Evolutionary conservation across 1,140 invertebrate genomes (phyloP).

Genomic region (Radopholus similis): DNA sequence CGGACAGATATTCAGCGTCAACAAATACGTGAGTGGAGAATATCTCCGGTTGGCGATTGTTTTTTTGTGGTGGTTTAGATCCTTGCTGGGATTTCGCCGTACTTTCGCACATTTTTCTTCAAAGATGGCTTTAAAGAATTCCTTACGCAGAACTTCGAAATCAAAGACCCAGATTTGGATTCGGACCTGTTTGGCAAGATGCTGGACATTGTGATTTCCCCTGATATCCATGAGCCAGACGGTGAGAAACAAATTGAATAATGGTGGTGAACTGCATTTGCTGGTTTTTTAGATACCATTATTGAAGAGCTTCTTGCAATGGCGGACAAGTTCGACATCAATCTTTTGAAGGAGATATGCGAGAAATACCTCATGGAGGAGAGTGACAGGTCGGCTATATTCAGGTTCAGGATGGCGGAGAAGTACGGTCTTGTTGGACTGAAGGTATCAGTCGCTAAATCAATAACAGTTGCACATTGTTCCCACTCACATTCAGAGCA

Average conservation of each 20-base stretch:
- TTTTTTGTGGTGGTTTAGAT: background rate
- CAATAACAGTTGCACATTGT: background rate
- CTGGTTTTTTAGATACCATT: background rate
- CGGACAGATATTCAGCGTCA: background rate
- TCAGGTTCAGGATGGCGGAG: background rate
- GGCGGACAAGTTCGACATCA: background rate
- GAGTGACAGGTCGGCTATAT: background rate
- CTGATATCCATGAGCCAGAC: background rate
- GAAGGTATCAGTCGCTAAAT: background rate
- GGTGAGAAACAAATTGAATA: background rate
- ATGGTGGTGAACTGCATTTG: background rate
- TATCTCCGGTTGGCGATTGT: background rate
- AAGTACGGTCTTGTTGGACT: background rate
- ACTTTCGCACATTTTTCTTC: background rate
- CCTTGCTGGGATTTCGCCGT: background rate
- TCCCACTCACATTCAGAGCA: background rate
- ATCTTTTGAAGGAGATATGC: background rate
- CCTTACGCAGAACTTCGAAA: background rate
- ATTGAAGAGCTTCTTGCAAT: background rate
- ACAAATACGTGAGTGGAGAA: background rate
- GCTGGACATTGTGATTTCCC: background rate
- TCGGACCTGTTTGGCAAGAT: background rate
- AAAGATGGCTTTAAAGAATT: background rate
- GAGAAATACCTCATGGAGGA: background rate
- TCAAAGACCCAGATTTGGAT: background rate